A percentile compares a stretch with the other conserved stretches of the same genome.
These are phyloP conservation scores for Berghia stephanieae DNA, from an alignment of 1,140 invertebrate genomes.

Conservation along the genomic window DNA sequence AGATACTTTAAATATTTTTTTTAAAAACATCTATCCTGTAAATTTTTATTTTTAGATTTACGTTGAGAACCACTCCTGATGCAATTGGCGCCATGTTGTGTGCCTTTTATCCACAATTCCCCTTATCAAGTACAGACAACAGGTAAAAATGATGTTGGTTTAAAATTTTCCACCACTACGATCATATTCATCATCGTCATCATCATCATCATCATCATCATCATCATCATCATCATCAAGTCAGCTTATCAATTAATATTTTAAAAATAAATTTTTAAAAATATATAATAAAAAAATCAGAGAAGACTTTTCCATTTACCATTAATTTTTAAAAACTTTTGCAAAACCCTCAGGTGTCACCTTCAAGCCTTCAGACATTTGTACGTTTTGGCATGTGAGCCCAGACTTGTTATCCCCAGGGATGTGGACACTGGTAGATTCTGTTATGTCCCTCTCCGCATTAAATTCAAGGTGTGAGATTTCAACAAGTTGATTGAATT, in stretches of 20 bases:
- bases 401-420: constrained; percentile 84
- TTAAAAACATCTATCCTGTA: not conserved
- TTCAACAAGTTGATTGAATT: not conserved
- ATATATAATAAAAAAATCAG: no score
- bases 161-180: no score
- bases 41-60: constrained; percentile 74
- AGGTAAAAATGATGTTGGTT: constrained; percentile 72
- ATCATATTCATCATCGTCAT: no score
- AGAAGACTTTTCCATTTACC: no score
- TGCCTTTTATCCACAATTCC: constrained; percentile 96
- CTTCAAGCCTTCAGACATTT: constrained; percentile 94
- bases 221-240: no score
- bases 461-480: constrained; percentile 66
- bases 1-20: not conserved
- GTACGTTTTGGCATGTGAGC: constrained; percentile 92
- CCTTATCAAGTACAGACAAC: constrained; percentile 95
- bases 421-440: constrained; percentile 78
- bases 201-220: not conserved
- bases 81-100: constrained; percentile 89
- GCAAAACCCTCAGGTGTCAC: constrained; percentile 79
- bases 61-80: constrained; percentile 83
- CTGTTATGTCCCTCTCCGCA: constrained; percentile 83
- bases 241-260: no score
- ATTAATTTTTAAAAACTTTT: no score
- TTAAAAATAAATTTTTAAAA: no score